Percentiles rank a stretch among this genome's conserved stretches.
phyloP scores from a whole-genome alignment of 2,888 invertebrate species.

The Teleiodes luculella region DNA sequence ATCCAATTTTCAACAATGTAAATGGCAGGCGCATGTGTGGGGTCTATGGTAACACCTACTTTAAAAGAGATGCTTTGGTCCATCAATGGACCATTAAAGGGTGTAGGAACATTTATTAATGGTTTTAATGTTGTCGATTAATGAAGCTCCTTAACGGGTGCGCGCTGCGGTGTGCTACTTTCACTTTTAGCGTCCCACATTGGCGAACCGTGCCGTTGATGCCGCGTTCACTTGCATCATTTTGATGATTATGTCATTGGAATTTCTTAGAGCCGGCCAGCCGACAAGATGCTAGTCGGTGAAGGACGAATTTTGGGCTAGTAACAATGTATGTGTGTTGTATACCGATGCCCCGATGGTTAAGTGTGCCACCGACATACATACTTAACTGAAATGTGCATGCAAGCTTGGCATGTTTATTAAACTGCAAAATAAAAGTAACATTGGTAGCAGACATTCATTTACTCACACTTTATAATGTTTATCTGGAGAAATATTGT shows the following conservation, averaged over 20 bases:
- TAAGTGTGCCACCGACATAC: conserved; percentile 5
- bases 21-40: too few relatives aligned
- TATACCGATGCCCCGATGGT: not conserved
- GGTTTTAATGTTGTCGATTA: not conserved
- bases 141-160: conserved; percentile 2
- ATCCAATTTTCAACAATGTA: too few relatives aligned
- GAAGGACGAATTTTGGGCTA: conserved; percentile 51
- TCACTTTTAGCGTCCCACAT: conserved; percentile 64
- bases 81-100: too few relatives aligned
- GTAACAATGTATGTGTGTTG: conserved; percentile 5
- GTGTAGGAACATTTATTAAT: too few relatives aligned
- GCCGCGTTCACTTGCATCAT: conserved; percentile 55
- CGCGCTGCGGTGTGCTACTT: conserved; percentile 49
- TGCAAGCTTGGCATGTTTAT: not conserved
- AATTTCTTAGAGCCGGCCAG: conserved; percentile 38
- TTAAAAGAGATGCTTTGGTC: too few relatives aligned
- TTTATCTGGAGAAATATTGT: too few relatives aligned
- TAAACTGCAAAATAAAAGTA: too few relatives aligned
- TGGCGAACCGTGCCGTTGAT: conserved; percentile 35
- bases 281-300: conserved; percentile 40
- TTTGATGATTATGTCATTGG: conserved; percentile 60
- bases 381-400: not conserved
- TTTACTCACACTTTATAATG: too few relatives aligned
- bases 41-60: too few relatives aligned
- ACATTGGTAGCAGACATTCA: too few relatives aligned